A percentile compares a stretch with the other conserved stretches of the same genome.
Evolutionary conservation across 2,797 vertebrate species (phyloP).

Genomic region (Syngnathus rostellatus): DNA sequence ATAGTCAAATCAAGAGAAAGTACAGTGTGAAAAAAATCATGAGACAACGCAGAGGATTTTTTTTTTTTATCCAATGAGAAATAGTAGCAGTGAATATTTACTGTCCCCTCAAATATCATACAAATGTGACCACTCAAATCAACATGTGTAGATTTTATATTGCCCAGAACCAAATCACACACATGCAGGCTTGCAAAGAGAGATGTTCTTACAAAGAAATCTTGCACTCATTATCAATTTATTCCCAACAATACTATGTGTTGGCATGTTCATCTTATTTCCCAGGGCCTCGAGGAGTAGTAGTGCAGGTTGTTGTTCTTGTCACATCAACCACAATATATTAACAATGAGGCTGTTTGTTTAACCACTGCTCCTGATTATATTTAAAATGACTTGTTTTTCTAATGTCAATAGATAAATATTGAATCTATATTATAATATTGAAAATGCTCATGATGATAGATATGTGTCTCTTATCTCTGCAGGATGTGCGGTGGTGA

Average conservation of each 20-base stretch:
- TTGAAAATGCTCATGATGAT: neutral
- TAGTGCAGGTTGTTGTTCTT: neutral
- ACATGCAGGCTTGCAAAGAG: neutral
- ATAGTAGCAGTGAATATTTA: neutral
- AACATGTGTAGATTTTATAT: too few species aligned
- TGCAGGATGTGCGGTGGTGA: conserved; percentile 2
- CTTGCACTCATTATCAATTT: neutral
- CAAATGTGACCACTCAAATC: too few species aligned
- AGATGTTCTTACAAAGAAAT: neutral
- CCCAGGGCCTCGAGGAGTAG: neutral
- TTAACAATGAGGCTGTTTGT: too few species aligned
- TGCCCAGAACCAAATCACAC: too few species aligned
- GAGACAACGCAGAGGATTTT: neutral
- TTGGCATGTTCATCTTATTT: neutral
- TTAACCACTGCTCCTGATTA: neutral
- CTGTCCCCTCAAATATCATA: neutral
- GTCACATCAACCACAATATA: neutral
- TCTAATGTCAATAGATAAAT: neutral
- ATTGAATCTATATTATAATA: neutral
- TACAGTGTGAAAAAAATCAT: neutral
- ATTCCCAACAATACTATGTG: neutral
- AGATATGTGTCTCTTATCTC: neutral
- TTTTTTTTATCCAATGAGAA: neutral
- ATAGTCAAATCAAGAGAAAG: neutral
- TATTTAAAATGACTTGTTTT: neutral